Base-by-base conservation (phyloP, 2,797 vertebrate species). In the Odontamblyopus lacepedii region DNA sequence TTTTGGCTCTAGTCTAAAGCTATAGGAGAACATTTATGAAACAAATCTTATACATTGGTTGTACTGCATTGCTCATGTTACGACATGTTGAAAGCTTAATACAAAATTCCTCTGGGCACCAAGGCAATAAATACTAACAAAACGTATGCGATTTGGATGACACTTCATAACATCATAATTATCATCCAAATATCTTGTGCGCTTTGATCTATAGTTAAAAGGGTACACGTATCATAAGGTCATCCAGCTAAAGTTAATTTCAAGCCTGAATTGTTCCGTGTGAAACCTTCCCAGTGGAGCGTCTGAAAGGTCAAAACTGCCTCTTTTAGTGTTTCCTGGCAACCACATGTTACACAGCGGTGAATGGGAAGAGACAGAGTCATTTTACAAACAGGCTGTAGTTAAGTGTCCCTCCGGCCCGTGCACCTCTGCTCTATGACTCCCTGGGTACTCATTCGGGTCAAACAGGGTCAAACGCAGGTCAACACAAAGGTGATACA, bases 281-380 rank as follows among this genome's bases (percentile, higher is more conserved):
- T 73, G 61, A 67, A 71, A 76, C n/a, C 53, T 56, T 75, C 68
- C 50, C 51, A 69, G 69, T 72, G 71, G n/a, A 71, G 35, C 2
- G 18, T 62, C 64, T 77, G 73, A 82, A 82, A 83, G 78, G 79
- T 89, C 84, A 87, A 77, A 55, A 74, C 65, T 41, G 41, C 23
- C 63, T 76, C 74, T 87, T 81, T 44, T 83, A 86, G 69, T 35
- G 83, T 87, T 78, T 75, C 87, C 80, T 67, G 79, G 87, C 85
- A 89, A 88, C 89, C 56, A 27, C 56, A 67, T 78, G 77, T 67
- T 66, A 59, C 18, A 35, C 78, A 69, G 76, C 80, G 75, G 57
- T 51, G 69, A 66, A 61, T 50, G 30, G 18, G 74, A 73, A 6
- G 41, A 61, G 68, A 68, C 2, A 5, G 16, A 15, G 9, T 55